phyloP scores from a whole-genome alignment of 1,140 invertebrate genomes.

The Mesaphorura yosii region DNA sequence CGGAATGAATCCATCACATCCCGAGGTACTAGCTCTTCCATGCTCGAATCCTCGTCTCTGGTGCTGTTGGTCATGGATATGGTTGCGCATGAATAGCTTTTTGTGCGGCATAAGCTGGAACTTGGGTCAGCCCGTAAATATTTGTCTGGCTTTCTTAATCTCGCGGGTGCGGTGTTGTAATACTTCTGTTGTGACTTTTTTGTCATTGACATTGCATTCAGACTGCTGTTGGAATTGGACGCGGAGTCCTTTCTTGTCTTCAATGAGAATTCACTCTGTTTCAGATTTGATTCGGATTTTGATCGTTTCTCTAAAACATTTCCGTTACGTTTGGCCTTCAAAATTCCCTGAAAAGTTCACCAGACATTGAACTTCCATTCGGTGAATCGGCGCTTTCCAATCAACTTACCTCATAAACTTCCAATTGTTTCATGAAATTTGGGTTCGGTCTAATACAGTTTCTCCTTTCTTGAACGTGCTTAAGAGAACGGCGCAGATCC shows the following conservation, averaged over 20 bases:
- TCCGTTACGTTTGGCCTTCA: constrained; percentile 91
- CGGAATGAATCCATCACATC: constrained; percentile 26
- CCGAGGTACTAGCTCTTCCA: constrained; percentile 15
- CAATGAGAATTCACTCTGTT: constrained; percentile 46
- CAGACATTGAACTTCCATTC: constrained; percentile 3
- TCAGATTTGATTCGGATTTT: constrained; percentile 83
- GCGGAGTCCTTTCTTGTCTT: constrained; percentile 30
- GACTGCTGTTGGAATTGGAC: constrained; percentile 17
- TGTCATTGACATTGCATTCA: neutral
- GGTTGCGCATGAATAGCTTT: constrained; percentile 27
- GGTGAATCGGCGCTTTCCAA: constrained; percentile 4
- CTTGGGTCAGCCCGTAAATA: constrained; percentile 4
- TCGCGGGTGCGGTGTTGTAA: constrained; percentile 26
- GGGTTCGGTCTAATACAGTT: constrained; percentile 91
- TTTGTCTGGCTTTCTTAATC: constrained; percentile 31
- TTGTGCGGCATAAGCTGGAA: constrained; percentile 18
- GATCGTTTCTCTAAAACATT: constrained; percentile 75
- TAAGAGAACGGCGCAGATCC: constrained; percentile 76
- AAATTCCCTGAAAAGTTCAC: constrained; percentile 51
- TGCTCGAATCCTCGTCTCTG: neutral
- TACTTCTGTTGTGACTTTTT: constrained; percentile 26
- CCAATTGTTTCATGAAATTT: constrained; percentile 83
- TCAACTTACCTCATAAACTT: constrained; percentile 66
- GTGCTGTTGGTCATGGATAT: constrained; percentile 9
- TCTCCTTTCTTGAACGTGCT: constrained; percentile 78